Evolutionary conservation across 2,888 invertebrate genomes (phyloP), one percentile per base, ranked within the genome.

Genomic region (Aphidoletes aphidimyza): DNA sequence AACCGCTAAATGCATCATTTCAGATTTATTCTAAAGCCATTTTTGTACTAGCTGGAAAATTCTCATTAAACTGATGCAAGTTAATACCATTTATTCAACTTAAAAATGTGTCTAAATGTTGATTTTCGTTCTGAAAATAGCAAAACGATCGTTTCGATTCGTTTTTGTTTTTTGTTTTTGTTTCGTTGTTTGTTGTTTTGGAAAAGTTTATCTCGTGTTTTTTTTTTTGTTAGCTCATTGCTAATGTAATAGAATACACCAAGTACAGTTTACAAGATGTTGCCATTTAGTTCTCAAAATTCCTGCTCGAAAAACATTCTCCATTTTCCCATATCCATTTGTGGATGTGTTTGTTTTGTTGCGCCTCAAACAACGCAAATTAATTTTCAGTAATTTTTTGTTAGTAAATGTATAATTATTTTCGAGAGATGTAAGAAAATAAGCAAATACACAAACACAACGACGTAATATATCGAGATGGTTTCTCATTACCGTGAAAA

Each of bases 301-400:
- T n/a, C n/a, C n/a, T 69, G 2, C 69, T 11, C 30, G 0, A 69
- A 14, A 69, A 69, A 11, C 17, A 5, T 30, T 6, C 14, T 30
- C 30, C 30, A 30, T 69, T 69, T 30, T 69, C 69, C 69, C 30
- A 69, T 54, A 69, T 69, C 30, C 69, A 69, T 69, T 69, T 69
- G 14, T 14, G 69, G 30, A 22, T 47, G 19, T 47, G n/a, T 2
- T 54, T 54, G 54, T 54, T 54, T n/a, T 22, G 30, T 69, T 54
- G 22, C 6, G n/a, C n/a, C n/a, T n/a, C 26, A 3, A 26, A n/a
- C 2, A 54, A 54, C 14, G 54, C 34, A 30, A 30, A 3, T 69
- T 30, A 30, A 69, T 69, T 69, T 69, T 54, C 17, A n/a, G 54
- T 22, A 22, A 54, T 54, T 54, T 22, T 54, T 54, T 22, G n/a